Percentiles rank a stretch among this genome's conserved stretches.
Conservation (phyloP, 2,797 vertebrate genomes). For the Channa striata region DNA sequence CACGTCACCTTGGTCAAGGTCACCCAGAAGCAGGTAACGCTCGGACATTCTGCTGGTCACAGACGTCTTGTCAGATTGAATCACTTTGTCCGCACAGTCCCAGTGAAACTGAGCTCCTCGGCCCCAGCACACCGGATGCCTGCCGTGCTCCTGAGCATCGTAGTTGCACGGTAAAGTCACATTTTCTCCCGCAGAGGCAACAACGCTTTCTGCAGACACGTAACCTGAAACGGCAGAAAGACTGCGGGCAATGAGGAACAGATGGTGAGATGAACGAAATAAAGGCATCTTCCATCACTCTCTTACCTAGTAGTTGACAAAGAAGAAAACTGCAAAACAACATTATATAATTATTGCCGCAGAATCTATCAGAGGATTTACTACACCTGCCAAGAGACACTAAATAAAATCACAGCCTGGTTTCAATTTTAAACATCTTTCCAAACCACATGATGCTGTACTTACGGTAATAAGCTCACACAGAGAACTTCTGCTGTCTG, state of each 20-base stretch:
- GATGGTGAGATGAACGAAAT: too few relatives aligned
- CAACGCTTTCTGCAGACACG: not conserved
- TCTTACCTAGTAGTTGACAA: conserved; percentile 67
- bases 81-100: conserved; percentile 69
- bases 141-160: conserved; percentile 23
- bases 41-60: conserved; percentile 59
- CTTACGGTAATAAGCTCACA: conserved; percentile 56
- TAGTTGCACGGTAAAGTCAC: conserved; percentile 83
- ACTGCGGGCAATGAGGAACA: too few relatives aligned
- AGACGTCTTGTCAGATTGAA: conserved; percentile 75
- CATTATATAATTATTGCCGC: not conserved
- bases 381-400: conserved; percentile 46
- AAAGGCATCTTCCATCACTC: not conserved
- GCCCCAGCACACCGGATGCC: conserved; percentile 87
- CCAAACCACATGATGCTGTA: conserved; percentile 68
- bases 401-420: conserved; percentile 37
- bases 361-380: not conserved
- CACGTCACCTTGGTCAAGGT: conserved; percentile 71
- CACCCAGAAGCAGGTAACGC: conserved; percentile 82
- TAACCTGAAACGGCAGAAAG: conserved; percentile 39
- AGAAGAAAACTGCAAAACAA: conserved; percentile 39
- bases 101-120: conserved; percentile 54
- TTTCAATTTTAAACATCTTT: conserved; percentile 60
- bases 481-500: conserved; percentile 67
- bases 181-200: conserved; percentile 74